Evolutionary conservation across 2,888 invertebrate species (phyloP), one percentile per base, ranked within the genome.

Genomic region (Heliconius ethilla): DNA sequence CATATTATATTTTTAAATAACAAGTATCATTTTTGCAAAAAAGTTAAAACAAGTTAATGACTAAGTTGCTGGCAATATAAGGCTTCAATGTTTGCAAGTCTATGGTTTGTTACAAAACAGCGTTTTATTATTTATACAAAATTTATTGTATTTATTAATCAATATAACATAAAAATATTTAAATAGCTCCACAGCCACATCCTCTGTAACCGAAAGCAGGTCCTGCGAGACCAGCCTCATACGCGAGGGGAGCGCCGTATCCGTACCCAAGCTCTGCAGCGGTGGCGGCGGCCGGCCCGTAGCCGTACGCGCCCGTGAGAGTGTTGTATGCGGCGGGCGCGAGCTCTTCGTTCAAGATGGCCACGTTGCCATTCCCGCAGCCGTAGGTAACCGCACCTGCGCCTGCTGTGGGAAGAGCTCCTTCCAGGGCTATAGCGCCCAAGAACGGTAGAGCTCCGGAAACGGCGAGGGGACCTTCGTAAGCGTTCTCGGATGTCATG

Each of bases 401-500:
- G 11, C 87, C 87, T 40, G 82, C 77, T 0, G 87, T 87, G 15
- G 86, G 84, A 33, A 87, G 62, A 0, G 81, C 75, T 0, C 88
- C 89, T 79, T 87, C 86, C 45, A 88, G 73, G 51, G 75, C 83
- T 3, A 84, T 84, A 7, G 84, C 81, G 11, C 84, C 84, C 15
- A 82, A 75, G 80, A 83, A 83, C 0, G 84, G 84, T 5, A 84
- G 27, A 25, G 81, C 59, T 18, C 84, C 83, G 40, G 73, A 75
- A 3, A 82, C 82, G 29, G 80, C 78, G 5, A 84, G 73, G 27
- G 82, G 73, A 13, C 83, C 83, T 75, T 81, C 81, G 69, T 88
- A 87, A 6, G 82, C 85, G 76, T 89, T 89, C 77, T 90, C 88
- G 15, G 90, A 90, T 13, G 84, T 65, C 22, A 83, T 80, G 2